phyloP scores from a whole-genome alignment of 2,113 vertebrate genomes.

The Fregetta grallaria region DNA sequence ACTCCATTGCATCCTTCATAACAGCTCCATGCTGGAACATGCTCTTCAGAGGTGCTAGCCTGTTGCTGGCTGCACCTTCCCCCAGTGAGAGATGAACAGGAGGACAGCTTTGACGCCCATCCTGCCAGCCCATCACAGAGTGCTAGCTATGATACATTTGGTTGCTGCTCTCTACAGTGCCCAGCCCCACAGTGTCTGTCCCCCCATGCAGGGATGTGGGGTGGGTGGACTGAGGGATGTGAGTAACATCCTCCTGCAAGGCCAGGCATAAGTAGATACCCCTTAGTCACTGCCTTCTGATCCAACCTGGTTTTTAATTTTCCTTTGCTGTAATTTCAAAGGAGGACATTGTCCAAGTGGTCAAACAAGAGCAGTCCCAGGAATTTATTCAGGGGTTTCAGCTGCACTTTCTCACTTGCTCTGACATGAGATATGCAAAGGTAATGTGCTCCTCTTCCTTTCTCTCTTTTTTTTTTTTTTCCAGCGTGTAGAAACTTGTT shows the following conservation, averaged over 20 bases:
- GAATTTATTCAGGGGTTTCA: neutral
- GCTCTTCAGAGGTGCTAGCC: neutral
- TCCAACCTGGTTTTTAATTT: neutral
- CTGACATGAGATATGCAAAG: neutral
- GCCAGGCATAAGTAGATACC: neutral
- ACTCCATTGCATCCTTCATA: neutral
- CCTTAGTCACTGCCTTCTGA: neutral
- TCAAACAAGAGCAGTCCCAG: neutral
- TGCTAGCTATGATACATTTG: neutral
- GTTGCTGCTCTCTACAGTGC: neutral
- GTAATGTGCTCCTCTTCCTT: neutral
- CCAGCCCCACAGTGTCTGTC: neutral
- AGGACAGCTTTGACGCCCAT: neutral
- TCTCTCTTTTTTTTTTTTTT: neutral
- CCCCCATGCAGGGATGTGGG: fast-evolving
- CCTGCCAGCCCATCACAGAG: neutral
- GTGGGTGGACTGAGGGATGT: neutral
- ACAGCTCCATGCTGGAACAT: neutral
- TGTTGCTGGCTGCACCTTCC: neutral
- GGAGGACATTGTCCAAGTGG: neutral
- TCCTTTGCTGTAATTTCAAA: neutral
- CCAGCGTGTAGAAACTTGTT: conserved; percentile 11
- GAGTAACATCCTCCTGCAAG: neutral
- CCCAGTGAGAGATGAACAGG: neutral
- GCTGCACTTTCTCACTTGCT: neutral